Percentiles rank a stretch among this genome's conserved stretches.
These are phyloP conservation scores for Hydropsyche tenuis DNA, from an alignment of 1,140 invertebrate species.

Conservation along the genomic window DNA sequence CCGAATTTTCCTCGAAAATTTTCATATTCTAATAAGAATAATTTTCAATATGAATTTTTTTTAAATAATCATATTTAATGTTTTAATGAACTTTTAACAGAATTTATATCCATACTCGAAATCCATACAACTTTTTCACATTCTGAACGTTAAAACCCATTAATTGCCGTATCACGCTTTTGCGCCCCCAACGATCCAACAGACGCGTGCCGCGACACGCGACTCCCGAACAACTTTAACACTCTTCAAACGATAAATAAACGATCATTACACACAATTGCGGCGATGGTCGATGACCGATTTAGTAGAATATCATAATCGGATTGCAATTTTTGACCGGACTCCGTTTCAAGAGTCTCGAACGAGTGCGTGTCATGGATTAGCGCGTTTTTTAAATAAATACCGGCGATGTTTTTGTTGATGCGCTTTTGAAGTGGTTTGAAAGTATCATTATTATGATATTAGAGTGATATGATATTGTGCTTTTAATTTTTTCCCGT, in stretches of 20 bases:
- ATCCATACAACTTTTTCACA: too few species aligned
- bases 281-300: background rate
- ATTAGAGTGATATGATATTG: background rate
- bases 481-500: slow-evolving; percentile 9
- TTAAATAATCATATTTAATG: too few species aligned
- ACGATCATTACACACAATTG: background rate
- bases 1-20: too few species aligned
- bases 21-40: too few species aligned
- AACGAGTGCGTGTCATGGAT: slow-evolving; percentile 27
- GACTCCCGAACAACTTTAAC: background rate
- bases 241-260: background rate
- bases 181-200: background rate
- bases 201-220: slow-evolving; percentile 25
- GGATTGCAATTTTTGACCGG: background rate
- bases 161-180: background rate
- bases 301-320: slow-evolving; percentile 16
- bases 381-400: background rate
- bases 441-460: too few species aligned
- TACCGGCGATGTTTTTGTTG: background rate
- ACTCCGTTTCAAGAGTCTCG: slow-evolving; percentile 14
- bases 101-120: too few species aligned
- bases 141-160: background rate
- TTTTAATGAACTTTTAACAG: too few species aligned
- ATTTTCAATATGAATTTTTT: too few species aligned
- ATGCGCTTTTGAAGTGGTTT: too few species aligned